phyloP scores from a whole-genome alignment of 2,113 vertebrate genomes.

The Etia nguti region DNA sequence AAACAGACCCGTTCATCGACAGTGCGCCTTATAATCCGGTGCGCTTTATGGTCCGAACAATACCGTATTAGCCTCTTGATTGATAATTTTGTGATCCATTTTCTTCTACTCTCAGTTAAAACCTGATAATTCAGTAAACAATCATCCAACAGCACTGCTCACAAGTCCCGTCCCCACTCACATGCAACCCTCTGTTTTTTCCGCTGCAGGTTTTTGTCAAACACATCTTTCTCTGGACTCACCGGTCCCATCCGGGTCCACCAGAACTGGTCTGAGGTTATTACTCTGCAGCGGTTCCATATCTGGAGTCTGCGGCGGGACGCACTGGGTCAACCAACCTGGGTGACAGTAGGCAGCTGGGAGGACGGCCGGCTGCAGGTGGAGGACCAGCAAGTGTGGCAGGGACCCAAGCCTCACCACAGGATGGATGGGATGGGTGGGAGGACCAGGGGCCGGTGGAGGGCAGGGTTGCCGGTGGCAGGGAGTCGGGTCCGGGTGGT shows the following conservation, averaged over 20 bases:
- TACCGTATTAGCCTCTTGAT: not conserved
- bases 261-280: slow-evolving; percentile 62
- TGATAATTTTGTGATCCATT: not conserved
- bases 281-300: slow-evolving; percentile 71
- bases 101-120: not conserved
- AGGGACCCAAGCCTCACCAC: slow-evolving; percentile 26
- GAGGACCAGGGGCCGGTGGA: slow-evolving; percentile 37
- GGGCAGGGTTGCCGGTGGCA: slow-evolving; percentile 13
- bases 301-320: slow-evolving; percentile 83
- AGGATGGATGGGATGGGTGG: slow-evolving; percentile 25
- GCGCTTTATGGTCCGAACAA: no score
- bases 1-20: no score
- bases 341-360: slow-evolving; percentile 88
- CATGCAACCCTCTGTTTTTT: not conserved
- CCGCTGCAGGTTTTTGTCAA: slow-evolving; percentile 79
- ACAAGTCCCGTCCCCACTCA: not conserved
- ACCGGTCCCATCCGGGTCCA: slow-evolving; percentile 71
- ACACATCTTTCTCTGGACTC: slow-evolving; percentile 79
- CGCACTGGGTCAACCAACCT: slow-evolving; percentile 77
- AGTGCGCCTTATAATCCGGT: no score
- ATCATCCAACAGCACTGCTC: not conserved
- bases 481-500: slow-evolving; percentile 79
- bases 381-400: slow-evolving; percentile 71
- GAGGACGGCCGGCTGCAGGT: slow-evolving; percentile 69
- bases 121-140: not conserved